These are phyloP conservation scores for Amblyopsis hoosieri DNA, from an alignment of 2,797 vertebrate species.

Conservation along the genomic window DNA sequence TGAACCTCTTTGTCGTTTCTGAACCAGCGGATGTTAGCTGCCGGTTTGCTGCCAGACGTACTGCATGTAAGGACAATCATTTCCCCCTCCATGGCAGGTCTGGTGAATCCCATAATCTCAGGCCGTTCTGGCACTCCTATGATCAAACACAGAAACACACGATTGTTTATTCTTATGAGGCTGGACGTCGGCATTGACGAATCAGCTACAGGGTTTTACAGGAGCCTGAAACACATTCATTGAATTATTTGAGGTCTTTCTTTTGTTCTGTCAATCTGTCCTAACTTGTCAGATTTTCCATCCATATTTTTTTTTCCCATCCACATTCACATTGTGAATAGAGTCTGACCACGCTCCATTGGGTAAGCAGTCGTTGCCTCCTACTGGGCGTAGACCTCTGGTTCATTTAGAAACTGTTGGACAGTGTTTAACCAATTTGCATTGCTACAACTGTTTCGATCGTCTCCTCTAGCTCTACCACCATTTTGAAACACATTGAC, in stretches of 20 bases:
- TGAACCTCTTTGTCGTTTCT: constrained; percentile 96
- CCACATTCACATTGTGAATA: no score
- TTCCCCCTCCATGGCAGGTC: constrained; percentile 93
- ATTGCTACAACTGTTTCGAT: no score
- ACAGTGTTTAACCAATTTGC: no score
- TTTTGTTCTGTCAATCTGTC: background rate
- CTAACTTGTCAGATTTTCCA: background rate
- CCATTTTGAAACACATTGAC: no score
- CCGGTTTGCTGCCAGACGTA: constrained; percentile 94
- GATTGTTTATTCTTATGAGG: background rate
- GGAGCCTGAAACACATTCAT: no score
- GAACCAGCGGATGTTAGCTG: constrained; percentile 95
- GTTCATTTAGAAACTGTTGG: no score
- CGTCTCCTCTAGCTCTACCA: no score
- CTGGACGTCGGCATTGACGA: background rate
- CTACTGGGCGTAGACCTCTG: no score
- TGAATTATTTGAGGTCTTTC: no score
- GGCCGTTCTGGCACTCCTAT: constrained; percentile 93
- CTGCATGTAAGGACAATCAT: constrained; percentile 92
- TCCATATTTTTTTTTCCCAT: no score
- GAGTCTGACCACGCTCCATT: no score
- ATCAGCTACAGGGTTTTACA: background rate
- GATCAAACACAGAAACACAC: constrained; percentile 24
- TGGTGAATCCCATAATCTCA: constrained; percentile 92
- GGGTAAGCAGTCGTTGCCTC: no score